Evolutionary conservation across 2,113 vertebrate genomes (phyloP).

Genomic region (Apistogramma diplotaenia): DNA sequence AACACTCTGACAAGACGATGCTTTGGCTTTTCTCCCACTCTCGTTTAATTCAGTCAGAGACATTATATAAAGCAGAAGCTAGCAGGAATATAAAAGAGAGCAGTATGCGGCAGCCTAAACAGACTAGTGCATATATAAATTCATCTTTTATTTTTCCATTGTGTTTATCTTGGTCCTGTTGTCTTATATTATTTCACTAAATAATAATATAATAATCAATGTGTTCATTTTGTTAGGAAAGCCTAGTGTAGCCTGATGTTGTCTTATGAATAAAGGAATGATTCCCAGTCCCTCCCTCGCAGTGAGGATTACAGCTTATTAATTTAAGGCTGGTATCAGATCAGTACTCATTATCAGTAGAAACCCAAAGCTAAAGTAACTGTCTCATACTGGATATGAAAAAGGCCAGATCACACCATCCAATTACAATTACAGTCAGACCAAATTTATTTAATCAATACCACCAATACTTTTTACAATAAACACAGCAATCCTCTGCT

Average conservation of each 20-base stretch:
- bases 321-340: background rate
- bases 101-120: too few relatives aligned
- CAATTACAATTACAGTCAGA: background rate
- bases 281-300: background rate
- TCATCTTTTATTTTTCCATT: too few relatives aligned
- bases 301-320: background rate
- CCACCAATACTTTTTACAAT: constrained; percentile 40
- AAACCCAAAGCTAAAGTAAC: background rate
- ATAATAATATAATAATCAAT: too few relatives aligned
- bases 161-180: too few relatives aligned
- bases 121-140: too few relatives aligned
- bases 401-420: background rate
- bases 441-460: constrained; percentile 45
- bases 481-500: constrained; percentile 37
- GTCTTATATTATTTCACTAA: too few relatives aligned
- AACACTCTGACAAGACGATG: too few relatives aligned
- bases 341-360: background rate
- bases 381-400: background rate
- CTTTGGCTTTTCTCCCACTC: too few relatives aligned
- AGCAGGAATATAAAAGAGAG: too few relatives aligned
- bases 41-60: background rate
- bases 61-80: too few relatives aligned
- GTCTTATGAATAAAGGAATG: background rate
- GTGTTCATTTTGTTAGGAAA: background rate
- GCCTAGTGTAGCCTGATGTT: background rate